Base-by-base conservation (phyloP, 2,888 invertebrate species). In the Nemotelus nigrinus region DNA sequence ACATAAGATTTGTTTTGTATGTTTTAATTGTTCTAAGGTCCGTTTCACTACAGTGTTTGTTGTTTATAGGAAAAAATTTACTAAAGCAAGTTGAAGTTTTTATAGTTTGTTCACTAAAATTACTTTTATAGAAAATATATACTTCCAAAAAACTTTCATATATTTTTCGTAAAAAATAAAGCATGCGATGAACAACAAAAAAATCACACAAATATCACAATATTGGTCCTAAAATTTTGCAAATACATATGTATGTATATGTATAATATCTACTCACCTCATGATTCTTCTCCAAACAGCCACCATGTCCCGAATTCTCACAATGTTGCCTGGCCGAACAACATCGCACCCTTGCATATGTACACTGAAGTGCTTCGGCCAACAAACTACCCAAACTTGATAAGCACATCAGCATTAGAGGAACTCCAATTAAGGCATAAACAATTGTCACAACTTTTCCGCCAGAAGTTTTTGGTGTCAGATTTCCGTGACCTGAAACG, bases 381-480 rank as follows among this genome's bases (percentile, higher is more conserved):
- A 96, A 89, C 44, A 95, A 89, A 6, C 93, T 93, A 5, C 96
- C 96, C 74, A 96, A 89, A 80, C 94, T 94, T 10, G 96, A 95
- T 82, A 96, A 88, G 84, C 96, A 95, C 76, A 96, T 92, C 82
- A 96, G 88, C 89, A 96, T 95, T 77, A 96, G 87, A 3, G 96
- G 96, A 71, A 96, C 96, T 10, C 96, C 96, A 78, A 96, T 90
- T 77, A 96, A 90, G 25, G 96, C 96, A 85, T 96, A 96, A 57
- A 95, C 89, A 83, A 96, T 95, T 3, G 96, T 95, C 39, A 94
- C 92, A 47, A 95, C 90, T 85, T 96, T 93, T 3, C 96, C 96
- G 47, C 92, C 90, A 10, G 93, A 90, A 8, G 96, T 96, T 82
- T 93, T 91, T 0, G 96, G 96, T 2, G 95, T 93, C 44, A 95